Evolutionary conservation across 2,888 invertebrate species (phyloP).

Genomic region (Melipona beecheii): DNA sequence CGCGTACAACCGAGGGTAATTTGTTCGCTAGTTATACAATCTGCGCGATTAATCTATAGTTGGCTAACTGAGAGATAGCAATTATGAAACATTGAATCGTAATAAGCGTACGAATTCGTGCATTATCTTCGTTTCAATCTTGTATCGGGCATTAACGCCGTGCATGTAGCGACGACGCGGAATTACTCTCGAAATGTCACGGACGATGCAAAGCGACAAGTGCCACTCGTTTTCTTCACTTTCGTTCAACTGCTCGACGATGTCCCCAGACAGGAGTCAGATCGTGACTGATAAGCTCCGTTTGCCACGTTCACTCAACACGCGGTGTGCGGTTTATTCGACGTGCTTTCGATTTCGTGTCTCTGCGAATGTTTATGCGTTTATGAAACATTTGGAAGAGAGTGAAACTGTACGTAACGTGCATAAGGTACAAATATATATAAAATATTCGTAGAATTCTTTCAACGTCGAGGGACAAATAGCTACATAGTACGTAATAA

Average conservation of each 20-base stretch:
- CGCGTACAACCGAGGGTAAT: neutral
- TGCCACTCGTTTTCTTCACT: neutral
- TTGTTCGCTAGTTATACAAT: constrained; percentile 24
- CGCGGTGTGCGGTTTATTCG: neutral
- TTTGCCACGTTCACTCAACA: neutral
- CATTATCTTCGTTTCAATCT: constrained; percentile 25
- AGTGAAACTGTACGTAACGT: too few relatives aligned
- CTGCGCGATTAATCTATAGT: constrained; percentile 16
- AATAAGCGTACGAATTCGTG: constrained; percentile 27
- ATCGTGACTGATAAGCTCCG: constrained; percentile 27
- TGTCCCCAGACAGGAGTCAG: neutral
- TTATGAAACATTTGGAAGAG: too few relatives aligned
- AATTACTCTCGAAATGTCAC: constrained; percentile 13
- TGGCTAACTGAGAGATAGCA: constrained; percentile 18
- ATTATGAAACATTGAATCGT: constrained; percentile 38
- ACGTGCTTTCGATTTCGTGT: neutral
- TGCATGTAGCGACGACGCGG: neutral
- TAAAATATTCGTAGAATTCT: too few relatives aligned
- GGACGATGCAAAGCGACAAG: neutral
- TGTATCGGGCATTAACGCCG: neutral
- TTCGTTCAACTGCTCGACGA: neutral
- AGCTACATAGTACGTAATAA: too few relatives aligned
- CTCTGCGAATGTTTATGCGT: too few relatives aligned
- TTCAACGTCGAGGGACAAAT: too few relatives aligned
- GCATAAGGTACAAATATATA: too few relatives aligned